Evolutionary conservation across 2,888 invertebrate species (phyloP), one percentile per base, ranked within the genome.

Genomic region (Adelognathus sp.): DNA sequence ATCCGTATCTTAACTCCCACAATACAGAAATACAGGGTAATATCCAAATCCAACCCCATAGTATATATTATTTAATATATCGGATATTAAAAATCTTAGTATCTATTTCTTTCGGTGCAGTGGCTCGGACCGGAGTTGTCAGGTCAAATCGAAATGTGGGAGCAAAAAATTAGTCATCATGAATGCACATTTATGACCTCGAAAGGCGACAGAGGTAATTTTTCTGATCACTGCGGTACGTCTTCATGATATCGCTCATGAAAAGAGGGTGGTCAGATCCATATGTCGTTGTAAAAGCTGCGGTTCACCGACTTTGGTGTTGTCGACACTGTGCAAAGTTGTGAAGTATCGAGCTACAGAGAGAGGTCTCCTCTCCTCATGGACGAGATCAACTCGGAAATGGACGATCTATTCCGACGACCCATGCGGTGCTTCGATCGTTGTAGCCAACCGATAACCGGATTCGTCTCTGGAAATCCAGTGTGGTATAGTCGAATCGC

Each of bases 311-410:
- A 41, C 44, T 70, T 27, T 16, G 41, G 18, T 27, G n/a, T 61
- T 31, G 44, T 41, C 16, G 36, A 46, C 14, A 67, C 52, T 44
- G 75, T 36, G 54, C n/a, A n/a, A n/a, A 73, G 21, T 9, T 52
- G 78, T 33, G 70, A 69, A 80, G 73, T 78, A 80, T 80, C 80
- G 71, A 73, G 54, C 56, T 78, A 69, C 64, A 71, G 50, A 50
- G 50, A 50, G 50, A 70, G n/a, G n/a, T n/a, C n/a, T n/a, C n/a
- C n/a, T n/a, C n/a, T 60, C 61, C 46, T 60, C 77, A 66, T 81
- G 81, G 80, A 80, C 70, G 76, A 67, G 73, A 81, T 80, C 80
- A 80, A 75, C 71, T 75, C 67, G 76, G 79, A 83, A 83, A 81
- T 82, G 71, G 80, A 82, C 71, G 76, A 76, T 54, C 75, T 76